Percentiles rank a stretch among this genome's conserved stretches.
These are phyloP conservation scores for Cylas formicarius DNA, from an alignment of 1,140 invertebrate species.

Conservation along the genomic window DNA sequence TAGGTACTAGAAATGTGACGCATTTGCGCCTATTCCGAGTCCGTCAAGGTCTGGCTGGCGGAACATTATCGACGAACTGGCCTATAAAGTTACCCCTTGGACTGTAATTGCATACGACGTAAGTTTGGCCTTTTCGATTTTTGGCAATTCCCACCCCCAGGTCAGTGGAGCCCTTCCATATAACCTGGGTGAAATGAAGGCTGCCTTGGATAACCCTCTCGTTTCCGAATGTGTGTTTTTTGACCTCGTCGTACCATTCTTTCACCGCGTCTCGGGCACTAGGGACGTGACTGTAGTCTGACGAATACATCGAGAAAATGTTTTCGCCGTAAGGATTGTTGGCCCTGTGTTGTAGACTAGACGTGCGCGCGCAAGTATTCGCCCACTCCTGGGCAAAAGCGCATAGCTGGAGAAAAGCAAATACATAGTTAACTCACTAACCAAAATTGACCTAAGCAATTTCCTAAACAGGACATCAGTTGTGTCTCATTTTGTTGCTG, in stretches of 20 bases:
- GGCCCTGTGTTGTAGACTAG: slow-evolving; percentile 55
- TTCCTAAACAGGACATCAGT: background rate
- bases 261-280: slow-evolving; percentile 56
- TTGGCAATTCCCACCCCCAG: slow-evolving; percentile 69
- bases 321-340: slow-evolving; percentile 47
- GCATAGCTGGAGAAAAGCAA: slow-evolving; percentile 38
- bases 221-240: slow-evolving; percentile 47
- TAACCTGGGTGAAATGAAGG: slow-evolving; percentile 55
- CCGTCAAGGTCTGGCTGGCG: slow-evolving; percentile 26
- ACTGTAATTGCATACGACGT: slow-evolving; percentile 72
- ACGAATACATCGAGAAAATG: slow-evolving; percentile 61
- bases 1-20: slow-evolving; percentile 16
- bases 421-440: slow-evolving; percentile 4
- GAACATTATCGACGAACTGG: slow-evolving; percentile 63
- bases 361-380: slow-evolving; percentile 60
- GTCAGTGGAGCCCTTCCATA: slow-evolving; percentile 60
- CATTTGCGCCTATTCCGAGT: slow-evolving; percentile 8
- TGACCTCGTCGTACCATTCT: slow-evolving; percentile 63
- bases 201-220: slow-evolving; percentile 47
- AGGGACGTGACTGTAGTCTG: slow-evolving; percentile 57
- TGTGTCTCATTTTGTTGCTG: background rate
- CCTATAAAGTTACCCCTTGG: slow-evolving; percentile 76
- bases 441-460: too few species aligned
- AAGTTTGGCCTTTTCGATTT: slow-evolving; percentile 48
- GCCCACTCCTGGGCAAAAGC: slow-evolving; percentile 67